These are phyloP conservation scores for Pogonocherus hispidulus DNA, from an alignment of 2,888 invertebrate genomes.

Conservation along the genomic window DNA sequence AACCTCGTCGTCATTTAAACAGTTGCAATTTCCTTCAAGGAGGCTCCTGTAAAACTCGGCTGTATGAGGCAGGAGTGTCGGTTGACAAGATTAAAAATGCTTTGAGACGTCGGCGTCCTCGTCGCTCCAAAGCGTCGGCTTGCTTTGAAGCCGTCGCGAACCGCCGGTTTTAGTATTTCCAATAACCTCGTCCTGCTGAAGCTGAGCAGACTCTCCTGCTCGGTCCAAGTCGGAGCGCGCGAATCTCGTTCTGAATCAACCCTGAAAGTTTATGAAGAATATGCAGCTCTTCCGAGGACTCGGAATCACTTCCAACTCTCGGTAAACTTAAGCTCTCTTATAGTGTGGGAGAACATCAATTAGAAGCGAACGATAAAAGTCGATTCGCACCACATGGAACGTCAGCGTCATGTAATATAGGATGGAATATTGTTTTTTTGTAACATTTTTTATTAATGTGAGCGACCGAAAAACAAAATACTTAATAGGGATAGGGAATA, in stretches of 20 bases:
- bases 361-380: too few relatives aligned
- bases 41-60: not conserved
- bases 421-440: too few relatives aligned
- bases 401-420: too few relatives aligned
- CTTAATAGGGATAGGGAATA: too few relatives aligned
- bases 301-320: too few relatives aligned
- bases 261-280: too few relatives aligned
- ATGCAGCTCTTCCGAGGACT: too few relatives aligned
- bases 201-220: conserved; percentile 6
- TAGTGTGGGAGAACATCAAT: too few relatives aligned
- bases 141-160: conserved; percentile 31
- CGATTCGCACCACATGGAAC: too few relatives aligned
- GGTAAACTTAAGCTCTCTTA: too few relatives aligned
- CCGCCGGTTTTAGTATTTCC: conserved; percentile 27
- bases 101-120: conserved; percentile 46
- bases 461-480: too few relatives aligned
- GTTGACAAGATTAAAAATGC: conserved; percentile 39
- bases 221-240: conserved; percentile 14
- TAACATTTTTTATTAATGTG: too few relatives aligned
- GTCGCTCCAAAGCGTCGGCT: conserved; percentile 51
- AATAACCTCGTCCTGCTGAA: conserved; percentile 20
- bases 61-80: conserved; percentile 39
- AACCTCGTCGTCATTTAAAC: not conserved
- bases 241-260: conserved; percentile 20
- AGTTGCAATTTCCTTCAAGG: not conserved